phyloP scores from a whole-genome alignment of 2,113 vertebrate genomes.

The Gymnarchus niloticus region DNA sequence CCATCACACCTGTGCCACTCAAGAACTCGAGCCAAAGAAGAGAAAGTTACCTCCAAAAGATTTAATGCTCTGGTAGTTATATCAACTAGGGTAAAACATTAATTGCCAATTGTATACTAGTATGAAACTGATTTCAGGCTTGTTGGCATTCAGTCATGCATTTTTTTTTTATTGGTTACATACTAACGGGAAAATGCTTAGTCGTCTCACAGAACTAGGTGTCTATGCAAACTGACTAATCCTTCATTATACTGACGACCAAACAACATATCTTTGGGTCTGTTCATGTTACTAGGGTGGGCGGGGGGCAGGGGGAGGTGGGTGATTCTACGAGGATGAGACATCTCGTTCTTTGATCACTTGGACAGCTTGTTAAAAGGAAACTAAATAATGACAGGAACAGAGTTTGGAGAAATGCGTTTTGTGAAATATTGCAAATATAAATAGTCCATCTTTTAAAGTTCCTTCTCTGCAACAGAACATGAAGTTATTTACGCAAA shows the following conservation, averaged over 20 bases:
- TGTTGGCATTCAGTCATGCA: background rate
- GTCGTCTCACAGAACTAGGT: no score
- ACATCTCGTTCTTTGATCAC: no score
- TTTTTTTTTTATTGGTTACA: background rate
- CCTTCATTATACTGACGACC: no score
- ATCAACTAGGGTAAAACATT: background rate
- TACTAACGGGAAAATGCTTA: background rate
- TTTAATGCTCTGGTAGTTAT: background rate
- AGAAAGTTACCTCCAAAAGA: background rate
- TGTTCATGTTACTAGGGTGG: no score
- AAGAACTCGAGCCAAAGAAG: background rate
- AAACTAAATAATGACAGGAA: no score
- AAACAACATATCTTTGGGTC: no score
- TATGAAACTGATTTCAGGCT: background rate
- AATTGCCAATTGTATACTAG: background rate
- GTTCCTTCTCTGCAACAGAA: background rate
- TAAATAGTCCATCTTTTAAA: background rate
- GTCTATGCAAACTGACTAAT: no score
- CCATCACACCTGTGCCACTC: background rate
- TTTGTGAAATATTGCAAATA: background rate
- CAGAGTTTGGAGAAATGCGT: no score
- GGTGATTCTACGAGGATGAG: no score
- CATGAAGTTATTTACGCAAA: background rate
- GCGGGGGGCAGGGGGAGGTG: no score
- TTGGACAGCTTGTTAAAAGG: background rate